Evolutionary conservation across 2,888 invertebrate species (phyloP).

Genomic region (Lochmaea capreae): DNA sequence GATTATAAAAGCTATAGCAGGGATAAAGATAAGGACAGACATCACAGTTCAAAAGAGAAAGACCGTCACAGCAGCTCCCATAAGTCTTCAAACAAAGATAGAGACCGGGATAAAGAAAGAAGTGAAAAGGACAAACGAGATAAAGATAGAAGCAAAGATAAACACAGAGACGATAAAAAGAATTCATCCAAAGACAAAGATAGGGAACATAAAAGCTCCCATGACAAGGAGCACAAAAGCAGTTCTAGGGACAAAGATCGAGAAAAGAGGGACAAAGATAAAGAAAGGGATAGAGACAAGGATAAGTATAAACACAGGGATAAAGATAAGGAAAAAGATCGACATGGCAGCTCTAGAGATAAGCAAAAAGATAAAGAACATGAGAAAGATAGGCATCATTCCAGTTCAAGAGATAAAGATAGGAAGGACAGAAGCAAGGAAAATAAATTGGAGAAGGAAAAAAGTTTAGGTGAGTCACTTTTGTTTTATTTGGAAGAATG

Average conservation of each 20-base stretch:
- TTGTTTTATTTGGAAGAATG: too few relatives aligned
- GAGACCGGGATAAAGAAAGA: slow-evolving; percentile 63
- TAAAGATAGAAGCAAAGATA: slow-evolving; percentile 53
- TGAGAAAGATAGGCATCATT: slow-evolving; percentile 58
- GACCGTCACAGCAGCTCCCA: slow-evolving; percentile 63
- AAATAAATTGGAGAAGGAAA: slow-evolving; percentile 54
- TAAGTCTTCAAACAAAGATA: slow-evolving; percentile 60
- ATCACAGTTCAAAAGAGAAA: slow-evolving; percentile 73
- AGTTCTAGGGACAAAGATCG: slow-evolving; percentile 60
- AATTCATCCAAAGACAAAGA: slow-evolving; percentile 51
- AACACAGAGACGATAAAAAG: slow-evolving; percentile 56
- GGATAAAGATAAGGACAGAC: slow-evolving; percentile 68
- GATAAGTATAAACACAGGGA: slow-evolving; percentile 62
- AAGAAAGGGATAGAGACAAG: slow-evolving; percentile 57
- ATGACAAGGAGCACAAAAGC: slow-evolving; percentile 58
- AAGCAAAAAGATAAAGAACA: slow-evolving; percentile 61
- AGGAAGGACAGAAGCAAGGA: slow-evolving; percentile 68
- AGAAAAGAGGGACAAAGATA: slow-evolving; percentile 59
- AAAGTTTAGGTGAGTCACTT: slow-evolving; percentile 45
- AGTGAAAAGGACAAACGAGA: slow-evolving; percentile 53
- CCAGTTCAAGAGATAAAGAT: slow-evolving; percentile 70
- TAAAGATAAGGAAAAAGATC: slow-evolving; percentile 62
- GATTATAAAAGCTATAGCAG: slow-evolving; percentile 61
- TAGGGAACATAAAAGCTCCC: slow-evolving; percentile 62
- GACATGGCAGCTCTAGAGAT: slow-evolving; percentile 59